Percentiles rank a stretch among this genome's conserved stretches.
These are phyloP conservation scores for Pterostichus madidus DNA, from an alignment of 2,888 invertebrate genomes.

Conservation along the genomic window DNA sequence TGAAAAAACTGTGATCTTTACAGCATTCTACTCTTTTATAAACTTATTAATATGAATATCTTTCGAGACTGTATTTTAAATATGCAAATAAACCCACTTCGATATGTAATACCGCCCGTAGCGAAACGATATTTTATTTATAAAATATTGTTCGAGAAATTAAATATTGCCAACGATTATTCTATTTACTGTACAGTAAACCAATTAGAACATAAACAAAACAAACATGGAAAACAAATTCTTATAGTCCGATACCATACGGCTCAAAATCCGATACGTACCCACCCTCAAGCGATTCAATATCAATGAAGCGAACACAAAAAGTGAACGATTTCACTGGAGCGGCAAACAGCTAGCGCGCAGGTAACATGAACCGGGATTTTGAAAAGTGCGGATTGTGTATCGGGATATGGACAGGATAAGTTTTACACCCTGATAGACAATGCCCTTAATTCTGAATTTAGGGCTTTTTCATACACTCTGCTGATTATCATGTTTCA, in stretches of 20 bases:
- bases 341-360: slow-evolving; percentile 28
- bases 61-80: slow-evolving; percentile 35
- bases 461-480: slow-evolving; percentile 68
- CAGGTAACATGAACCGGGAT: slow-evolving; percentile 35
- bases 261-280: slow-evolving; percentile 27
- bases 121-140: slow-evolving; percentile 46
- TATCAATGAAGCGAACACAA: slow-evolving; percentile 39
- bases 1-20: slow-evolving; percentile 15
- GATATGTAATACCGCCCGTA: slow-evolving; percentile 2
- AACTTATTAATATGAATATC: slow-evolving; percentile 47
- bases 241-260: background rate
- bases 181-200: slow-evolving; percentile 57
- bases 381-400: slow-evolving; percentile 34
- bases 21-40: background rate
- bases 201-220: slow-evolving; percentile 56
- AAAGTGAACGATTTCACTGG: slow-evolving; percentile 20
- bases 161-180: slow-evolving; percentile 59
- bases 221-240: slow-evolving; percentile 5
- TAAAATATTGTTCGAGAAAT: slow-evolving; percentile 54
- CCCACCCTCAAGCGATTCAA: slow-evolving; percentile 39
- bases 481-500: slow-evolving; percentile 42
- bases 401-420: slow-evolving; percentile 28
- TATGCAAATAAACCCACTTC: slow-evolving; percentile 36
- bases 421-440: slow-evolving; percentile 58
- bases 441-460: slow-evolving; percentile 60